Evolutionary conservation across 2,888 invertebrate species (phyloP).

Genomic region (Megastigmus dorsalis): DNA sequence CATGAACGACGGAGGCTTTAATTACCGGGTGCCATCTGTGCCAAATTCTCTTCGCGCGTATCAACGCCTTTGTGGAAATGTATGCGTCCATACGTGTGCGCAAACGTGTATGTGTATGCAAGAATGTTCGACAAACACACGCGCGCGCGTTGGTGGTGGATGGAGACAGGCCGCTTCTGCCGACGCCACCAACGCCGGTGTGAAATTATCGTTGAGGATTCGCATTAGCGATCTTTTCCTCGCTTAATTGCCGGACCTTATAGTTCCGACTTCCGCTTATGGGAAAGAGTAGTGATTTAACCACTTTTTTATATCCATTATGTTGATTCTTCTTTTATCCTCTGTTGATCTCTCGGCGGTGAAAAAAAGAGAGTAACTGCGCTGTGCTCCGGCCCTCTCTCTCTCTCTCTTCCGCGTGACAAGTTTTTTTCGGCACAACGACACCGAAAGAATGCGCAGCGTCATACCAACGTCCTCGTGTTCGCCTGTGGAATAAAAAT

Average conservation of each 20-base stretch:
- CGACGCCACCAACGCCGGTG: background rate
- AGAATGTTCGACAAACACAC: background rate
- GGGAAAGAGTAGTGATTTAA: conserved; percentile 18
- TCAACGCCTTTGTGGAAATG: conserved; percentile 1
- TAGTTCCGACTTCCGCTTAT: conserved; percentile 42
- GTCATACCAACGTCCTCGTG: background rate
- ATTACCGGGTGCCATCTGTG: conserved; percentile 60
- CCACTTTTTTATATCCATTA: background rate
- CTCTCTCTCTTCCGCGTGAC: background rate
- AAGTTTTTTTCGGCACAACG: background rate
- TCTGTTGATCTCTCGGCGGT: too few relatives aligned
- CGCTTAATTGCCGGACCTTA: conserved; percentile 57
- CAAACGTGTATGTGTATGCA: background rate
- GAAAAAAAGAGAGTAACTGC: too few relatives aligned
- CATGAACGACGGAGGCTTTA: conserved; percentile 54
- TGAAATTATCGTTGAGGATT: conserved; percentile 58
- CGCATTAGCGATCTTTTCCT: conserved; percentile 61
- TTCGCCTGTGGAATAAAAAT: background rate
- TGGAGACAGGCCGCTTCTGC: background rate
- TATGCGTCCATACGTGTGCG: background rate
- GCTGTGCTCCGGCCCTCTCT: background rate
- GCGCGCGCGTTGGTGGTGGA: background rate
- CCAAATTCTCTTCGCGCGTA: conserved; percentile 45
- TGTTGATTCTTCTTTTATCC: too few relatives aligned
- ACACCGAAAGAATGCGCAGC: conserved; percentile 10